Base-by-base conservation (phyloP, 2,113 vertebrate species). In the Ardeotis arabs region DNA sequence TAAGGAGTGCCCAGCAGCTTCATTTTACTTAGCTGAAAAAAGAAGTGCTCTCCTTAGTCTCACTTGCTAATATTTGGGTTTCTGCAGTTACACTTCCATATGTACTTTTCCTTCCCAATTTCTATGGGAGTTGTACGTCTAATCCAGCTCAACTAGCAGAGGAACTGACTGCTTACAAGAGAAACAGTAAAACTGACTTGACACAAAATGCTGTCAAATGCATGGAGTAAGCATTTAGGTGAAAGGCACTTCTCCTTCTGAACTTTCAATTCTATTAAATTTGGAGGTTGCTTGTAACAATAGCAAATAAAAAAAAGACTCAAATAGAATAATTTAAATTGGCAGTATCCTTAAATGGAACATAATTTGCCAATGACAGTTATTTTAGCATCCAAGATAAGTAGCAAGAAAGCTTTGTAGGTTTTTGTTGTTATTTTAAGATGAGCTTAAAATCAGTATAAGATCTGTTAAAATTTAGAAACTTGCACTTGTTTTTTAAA, bases 41-140 rank as follows among this genome's bases (percentile, higher is more conserved):
- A 50, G 29, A 75, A 58, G 19, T 70, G 14, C 50, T 78, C 45
- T 84, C 73, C 58, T 44, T 90, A 78, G 68, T 31, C 66, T 93
- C 9, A 7, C 45, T 69, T 73, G 79, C 66, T 93, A 90, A 87
- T 93, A 90, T 92, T 93, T 95, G 70, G 75, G 73, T 78, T 95
- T 77, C 81, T 73, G 78, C 39, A 87, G 77, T 78, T 89, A 55
- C 29, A 70, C 79, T 92, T 96, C 82, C 66, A 44, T 68, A 72
- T 69, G 31, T 93, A 22, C 74, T 95, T 93, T 90, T 67, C 35
- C 41, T 85, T 87, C 31, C 10, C 14, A 64, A 22, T 64, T 96
- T 96, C 20, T 72, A 10, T 3, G 3, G 67, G 41, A 44, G 15
- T 44, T 44, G 41, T 44, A 44, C 10, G 66, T 85, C 72, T 94